These are phyloP conservation scores for Polylopha cassiicola DNA, from an alignment of 2,888 invertebrate species.

Conservation along the genomic window DNA sequence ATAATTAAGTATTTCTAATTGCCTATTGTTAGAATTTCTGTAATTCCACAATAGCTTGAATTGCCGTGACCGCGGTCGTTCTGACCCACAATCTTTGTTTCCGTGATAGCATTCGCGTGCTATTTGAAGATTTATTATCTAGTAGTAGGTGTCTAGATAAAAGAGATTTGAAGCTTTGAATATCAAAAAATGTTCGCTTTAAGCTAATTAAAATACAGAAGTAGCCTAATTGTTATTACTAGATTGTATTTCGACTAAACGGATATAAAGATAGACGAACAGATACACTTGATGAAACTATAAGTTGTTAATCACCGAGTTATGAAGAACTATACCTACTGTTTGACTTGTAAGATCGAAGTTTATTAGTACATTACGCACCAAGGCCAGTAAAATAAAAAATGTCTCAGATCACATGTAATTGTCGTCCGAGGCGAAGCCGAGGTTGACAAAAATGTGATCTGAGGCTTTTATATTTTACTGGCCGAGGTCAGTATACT, in stretches of 20 bases:
- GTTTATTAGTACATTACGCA: too few relatives aligned
- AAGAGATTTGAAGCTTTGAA: conserved; percentile 17
- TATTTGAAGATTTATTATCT: conserved; percentile 24
- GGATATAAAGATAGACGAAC: neutral
- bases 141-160: conserved; percentile 22
- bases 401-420: too few relatives aligned
- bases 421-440: too few relatives aligned
- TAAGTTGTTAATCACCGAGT: too few relatives aligned
- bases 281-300: neutral
- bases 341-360: too few relatives aligned
- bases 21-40: conserved; percentile 11
- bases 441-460: too few relatives aligned
- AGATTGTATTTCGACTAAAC: neutral
- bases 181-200: conserved; percentile 18
- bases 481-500: too few relatives aligned
- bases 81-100: conserved; percentile 21
- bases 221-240: conserved; percentile 7
- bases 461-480: too few relatives aligned
- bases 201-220: conserved; percentile 18
- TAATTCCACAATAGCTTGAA: conserved; percentile 19
- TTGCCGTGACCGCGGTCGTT: conserved; percentile 25
- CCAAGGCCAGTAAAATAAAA: too few relatives aligned
- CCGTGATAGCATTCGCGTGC: conserved; percentile 29
- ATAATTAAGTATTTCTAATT: conserved; percentile 7
- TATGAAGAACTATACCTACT: too few relatives aligned